A percentile compares a stretch with the other conserved stretches of the same genome.
phyloP scores from a whole-genome alignment of 2,888 invertebrate genomes.

The Pollenia amentaria region DNA sequence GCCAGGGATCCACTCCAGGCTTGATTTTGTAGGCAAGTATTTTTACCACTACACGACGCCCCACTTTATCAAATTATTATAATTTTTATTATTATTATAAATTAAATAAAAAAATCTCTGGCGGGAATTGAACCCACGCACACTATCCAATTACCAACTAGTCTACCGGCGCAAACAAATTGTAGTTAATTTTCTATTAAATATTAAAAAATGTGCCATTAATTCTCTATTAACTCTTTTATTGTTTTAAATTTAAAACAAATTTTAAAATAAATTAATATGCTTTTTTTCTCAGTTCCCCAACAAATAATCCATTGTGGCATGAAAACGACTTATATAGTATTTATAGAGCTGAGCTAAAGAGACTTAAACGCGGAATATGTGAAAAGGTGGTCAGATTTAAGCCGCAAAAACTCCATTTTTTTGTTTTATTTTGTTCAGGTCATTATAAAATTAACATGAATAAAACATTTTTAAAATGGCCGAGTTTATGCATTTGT shows the following conservation, averaged over 20 bases:
- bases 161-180: not conserved
- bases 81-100: too few species aligned
- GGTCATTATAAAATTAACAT: conserved; percentile 60
- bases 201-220: not conserved
- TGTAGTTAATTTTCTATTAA: not conserved
- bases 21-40: too few species aligned
- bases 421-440: conserved; percentile 4
- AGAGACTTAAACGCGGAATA: not conserved
- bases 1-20: too few species aligned
- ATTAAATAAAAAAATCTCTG: too few species aligned
- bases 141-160: too few species aligned
- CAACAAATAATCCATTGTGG: conserved; percentile 49
- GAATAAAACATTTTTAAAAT: conserved; percentile 53
- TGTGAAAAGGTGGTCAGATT: conserved; percentile 43
- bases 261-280: conserved; percentile 43
- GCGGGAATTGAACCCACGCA: too few species aligned
- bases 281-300: not conserved
- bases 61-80: too few species aligned
- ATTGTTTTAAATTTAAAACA: conserved; percentile 15
- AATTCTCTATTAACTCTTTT: not conserved
- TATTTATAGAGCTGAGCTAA: not conserved
- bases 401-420: conserved; percentile 8
- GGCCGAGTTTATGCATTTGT: conserved; percentile 22
- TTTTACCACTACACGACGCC: too few species aligned
- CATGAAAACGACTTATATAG: conserved; percentile 16